phyloP scores from a whole-genome alignment of 2,888 invertebrate genomes.

The Carpatolechia fugitivella region DNA sequence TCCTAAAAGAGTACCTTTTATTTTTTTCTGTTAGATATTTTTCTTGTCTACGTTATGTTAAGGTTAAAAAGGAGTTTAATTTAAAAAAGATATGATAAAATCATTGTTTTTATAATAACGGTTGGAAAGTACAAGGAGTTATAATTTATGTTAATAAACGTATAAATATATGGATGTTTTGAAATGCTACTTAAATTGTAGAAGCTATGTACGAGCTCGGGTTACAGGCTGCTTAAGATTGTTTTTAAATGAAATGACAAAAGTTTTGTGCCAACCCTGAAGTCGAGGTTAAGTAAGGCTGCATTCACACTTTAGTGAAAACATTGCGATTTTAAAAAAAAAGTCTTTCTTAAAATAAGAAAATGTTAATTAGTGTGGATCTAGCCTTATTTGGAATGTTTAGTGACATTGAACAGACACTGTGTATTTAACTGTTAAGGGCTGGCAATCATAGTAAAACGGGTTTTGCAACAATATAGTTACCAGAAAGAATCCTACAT shows the following conservation, averaged over 20 bases:
- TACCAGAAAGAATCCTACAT: constrained; percentile 70
- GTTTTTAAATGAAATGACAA: constrained; percentile 25
- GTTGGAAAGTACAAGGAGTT: constrained; percentile 60
- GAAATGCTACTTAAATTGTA: constrained; percentile 54
- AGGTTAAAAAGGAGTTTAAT: constrained; percentile 38
- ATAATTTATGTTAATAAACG: constrained; percentile 48
- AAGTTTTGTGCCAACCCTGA: constrained; percentile 46
- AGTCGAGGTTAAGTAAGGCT: not conserved
- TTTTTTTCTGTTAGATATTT: constrained; percentile 53
- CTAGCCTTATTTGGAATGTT: not conserved
- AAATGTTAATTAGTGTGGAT: not conserved
- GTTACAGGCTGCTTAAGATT: constrained; percentile 57
- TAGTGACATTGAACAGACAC: not conserved
- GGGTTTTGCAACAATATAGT: constrained; percentile 73
- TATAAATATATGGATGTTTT: constrained; percentile 35
- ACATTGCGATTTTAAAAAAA: not conserved
- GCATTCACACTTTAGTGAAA: not conserved
- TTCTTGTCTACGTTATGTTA: constrained; percentile 51
- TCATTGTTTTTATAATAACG: constrained; percentile 42
- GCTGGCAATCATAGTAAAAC: constrained; percentile 54
- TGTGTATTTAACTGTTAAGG: constrained; percentile 30
- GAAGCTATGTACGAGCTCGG: constrained; percentile 59
- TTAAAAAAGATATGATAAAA: constrained; percentile 59
- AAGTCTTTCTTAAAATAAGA: not conserved
- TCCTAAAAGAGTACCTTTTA: constrained; percentile 73